Conservation (phyloP, 2,888 invertebrate genomes). For the Gonocerus acuteangulatus region DNA sequence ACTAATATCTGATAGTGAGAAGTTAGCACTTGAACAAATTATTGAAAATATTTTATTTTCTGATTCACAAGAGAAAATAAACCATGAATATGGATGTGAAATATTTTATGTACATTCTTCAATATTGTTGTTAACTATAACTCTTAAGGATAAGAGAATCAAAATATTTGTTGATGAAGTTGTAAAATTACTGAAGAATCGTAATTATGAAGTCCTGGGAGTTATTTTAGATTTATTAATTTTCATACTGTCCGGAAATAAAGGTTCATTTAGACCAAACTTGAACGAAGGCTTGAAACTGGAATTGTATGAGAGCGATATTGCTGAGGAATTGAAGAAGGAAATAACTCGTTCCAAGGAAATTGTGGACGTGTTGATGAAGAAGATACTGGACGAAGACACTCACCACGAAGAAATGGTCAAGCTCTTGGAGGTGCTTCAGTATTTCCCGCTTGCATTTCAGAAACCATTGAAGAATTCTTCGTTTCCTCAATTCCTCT, state of each 20-base stretch:
- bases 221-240: conserved; percentile 11
- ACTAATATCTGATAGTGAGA: conserved; percentile 3
- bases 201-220: background rate
- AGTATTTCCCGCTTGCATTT: conserved; percentile 44
- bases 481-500: conserved; percentile 41
- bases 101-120: conserved; percentile 19
- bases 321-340: background rate
- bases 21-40: background rate
- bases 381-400: background rate
- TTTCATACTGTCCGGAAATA: conserved; percentile 1
- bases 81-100: conserved; percentile 13
- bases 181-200: conserved; percentile 2
- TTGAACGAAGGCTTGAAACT: conserved; percentile 2
- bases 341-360: background rate
- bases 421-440: conserved; percentile 38
- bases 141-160: conserved; percentile 6
- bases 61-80: background rate
- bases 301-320: background rate
- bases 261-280: background rate
- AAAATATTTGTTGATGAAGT: conserved; percentile 1
- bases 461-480: conserved; percentile 36
- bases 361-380: background rate
- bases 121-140: conserved; percentile 21
- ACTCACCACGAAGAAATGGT: conserved; percentile 26
- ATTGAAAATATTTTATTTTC: background rate